A percentile compares a stretch with the other conserved stretches of the same genome.
These are phyloP conservation scores for Oreochromis niloticus DNA, from an alignment of 2,113 vertebrate species.

Conservation along the genomic window DNA sequence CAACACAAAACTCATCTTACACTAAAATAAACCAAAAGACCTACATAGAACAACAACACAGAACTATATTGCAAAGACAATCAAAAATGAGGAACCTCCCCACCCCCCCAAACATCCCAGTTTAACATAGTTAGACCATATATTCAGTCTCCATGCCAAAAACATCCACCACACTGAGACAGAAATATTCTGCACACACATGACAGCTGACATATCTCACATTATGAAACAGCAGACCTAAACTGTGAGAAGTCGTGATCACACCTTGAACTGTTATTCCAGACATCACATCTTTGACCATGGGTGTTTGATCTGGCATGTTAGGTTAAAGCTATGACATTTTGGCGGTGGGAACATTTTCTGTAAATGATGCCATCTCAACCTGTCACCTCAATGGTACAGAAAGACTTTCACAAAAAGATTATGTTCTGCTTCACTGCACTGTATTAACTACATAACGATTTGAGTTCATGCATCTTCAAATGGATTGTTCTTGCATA, in stretches of 20 bases:
- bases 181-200: neutral
- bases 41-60: neutral
- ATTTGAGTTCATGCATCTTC: neutral
- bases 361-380: conserved; percentile 4
- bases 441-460: neutral
- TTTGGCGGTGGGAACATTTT: neutral
- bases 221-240: neutral
- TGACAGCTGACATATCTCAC: neutral
- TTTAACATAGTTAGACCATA: neutral
- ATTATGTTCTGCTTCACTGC: neutral
- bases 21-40: neutral
- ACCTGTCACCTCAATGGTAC: neutral
- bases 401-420: neutral
- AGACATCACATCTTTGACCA: conserved; percentile 3
- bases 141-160: neutral
- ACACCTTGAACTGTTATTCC: neutral
- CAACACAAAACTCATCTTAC: neutral
- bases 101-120: neutral
- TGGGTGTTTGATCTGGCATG: neutral
- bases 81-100: neutral
- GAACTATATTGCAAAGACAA: neutral
- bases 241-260: neutral
- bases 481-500: neutral
- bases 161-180: neutral
- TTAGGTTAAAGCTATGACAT: neutral